Percentiles rank a stretch among this genome's conserved stretches.
phyloP scores from a whole-genome alignment of 2,888 invertebrate genomes.

The Allacma fusca region DNA sequence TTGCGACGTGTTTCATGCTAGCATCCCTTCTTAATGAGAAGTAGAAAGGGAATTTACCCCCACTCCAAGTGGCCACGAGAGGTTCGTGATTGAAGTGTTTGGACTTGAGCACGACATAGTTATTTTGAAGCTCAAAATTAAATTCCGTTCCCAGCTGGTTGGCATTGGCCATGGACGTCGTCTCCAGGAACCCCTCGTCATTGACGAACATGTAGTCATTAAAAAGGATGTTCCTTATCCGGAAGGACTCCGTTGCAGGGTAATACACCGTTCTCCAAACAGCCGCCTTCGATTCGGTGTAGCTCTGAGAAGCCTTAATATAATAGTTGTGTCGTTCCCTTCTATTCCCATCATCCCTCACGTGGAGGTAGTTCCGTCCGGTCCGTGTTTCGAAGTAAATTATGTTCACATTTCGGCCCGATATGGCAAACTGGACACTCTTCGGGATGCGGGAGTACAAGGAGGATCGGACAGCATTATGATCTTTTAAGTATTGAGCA shows the following conservation, averaged over 20 bases:
- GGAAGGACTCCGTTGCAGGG: slow-evolving; percentile 29
- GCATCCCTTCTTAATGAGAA: slow-evolving; percentile 19
- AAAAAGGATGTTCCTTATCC: slow-evolving; percentile 35
- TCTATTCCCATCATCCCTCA: slow-evolving; percentile 36
- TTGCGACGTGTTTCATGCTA: not conserved
- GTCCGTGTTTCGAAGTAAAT: slow-evolving; percentile 19
- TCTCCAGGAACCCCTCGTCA: slow-evolving; percentile 36
- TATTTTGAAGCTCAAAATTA: slow-evolving; percentile 30
- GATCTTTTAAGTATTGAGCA: slow-evolving; percentile 43
- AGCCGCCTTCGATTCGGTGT: slow-evolving; percentile 34
- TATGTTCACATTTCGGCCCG: slow-evolving; percentile 33
- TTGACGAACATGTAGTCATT: slow-evolving; percentile 44
- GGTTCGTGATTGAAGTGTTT: slow-evolving; percentile 28
- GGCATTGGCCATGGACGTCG: slow-evolving; percentile 39
- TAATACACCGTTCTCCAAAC: slow-evolving; percentile 40
- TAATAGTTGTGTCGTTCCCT: slow-evolving; percentile 33
- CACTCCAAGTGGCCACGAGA: slow-evolving; percentile 35
- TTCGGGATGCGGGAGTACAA: slow-evolving; percentile 39
- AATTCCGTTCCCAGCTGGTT: slow-evolving; percentile 40
- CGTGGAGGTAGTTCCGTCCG: slow-evolving; percentile 30
- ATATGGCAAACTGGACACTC: slow-evolving; percentile 36
- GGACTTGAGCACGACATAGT: slow-evolving; percentile 23
- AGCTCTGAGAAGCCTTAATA: slow-evolving; percentile 37
- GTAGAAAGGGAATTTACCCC: slow-evolving; percentile 34
- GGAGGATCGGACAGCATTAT: slow-evolving; percentile 36